A percentile compares a stretch with the other conserved stretches of the same genome.
Conservation (phyloP, 2,888 invertebrate genomes). For the Hemicrepidius hirtus region DNA sequence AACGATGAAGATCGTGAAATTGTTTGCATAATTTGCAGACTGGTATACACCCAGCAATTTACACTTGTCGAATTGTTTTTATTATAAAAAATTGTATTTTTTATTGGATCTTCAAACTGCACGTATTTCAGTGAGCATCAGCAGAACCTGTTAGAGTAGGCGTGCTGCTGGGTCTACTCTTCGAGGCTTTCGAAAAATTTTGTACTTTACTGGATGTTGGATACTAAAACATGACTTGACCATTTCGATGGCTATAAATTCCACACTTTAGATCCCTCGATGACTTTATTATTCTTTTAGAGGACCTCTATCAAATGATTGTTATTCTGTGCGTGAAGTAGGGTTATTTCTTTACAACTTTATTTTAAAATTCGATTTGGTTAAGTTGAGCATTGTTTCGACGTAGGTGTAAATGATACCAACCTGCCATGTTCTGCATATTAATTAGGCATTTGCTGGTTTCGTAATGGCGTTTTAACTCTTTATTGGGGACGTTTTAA, state of each 20-base stretch:
- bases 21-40: constrained; percentile 36
- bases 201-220: constrained; percentile 54
- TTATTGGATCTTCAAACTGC: constrained; percentile 4
- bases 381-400: constrained; percentile 56
- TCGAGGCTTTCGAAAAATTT: constrained; percentile 46
- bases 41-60: constrained; percentile 38
- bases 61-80: constrained; percentile 30
- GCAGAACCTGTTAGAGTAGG: constrained; percentile 49
- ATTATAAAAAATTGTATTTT: constrained; percentile 9
- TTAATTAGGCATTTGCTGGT: constrained; percentile 52
- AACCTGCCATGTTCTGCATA: constrained; percentile 54
- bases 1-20: constrained; percentile 30
- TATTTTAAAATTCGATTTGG: constrained; percentile 58
- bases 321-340: constrained; percentile 52
- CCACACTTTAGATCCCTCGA: constrained; percentile 59
- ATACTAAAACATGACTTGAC: constrained; percentile 59
- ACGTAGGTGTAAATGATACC: constrained; percentile 56
- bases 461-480: constrained; percentile 46
- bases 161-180: constrained; percentile 27
- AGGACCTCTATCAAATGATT: constrained; percentile 51
- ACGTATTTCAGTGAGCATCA: constrained; percentile 36
- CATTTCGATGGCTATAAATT: constrained; percentile 61
- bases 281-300: constrained; percentile 61
- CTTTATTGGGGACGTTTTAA: constrained; percentile 47
- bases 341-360: constrained; percentile 57